A percentile compares a stretch with the other conserved stretches of the same genome.
Evolutionary conservation across 2,797 vertebrate species (phyloP).

Genomic region (Mormyrops attenuatus): DNA sequence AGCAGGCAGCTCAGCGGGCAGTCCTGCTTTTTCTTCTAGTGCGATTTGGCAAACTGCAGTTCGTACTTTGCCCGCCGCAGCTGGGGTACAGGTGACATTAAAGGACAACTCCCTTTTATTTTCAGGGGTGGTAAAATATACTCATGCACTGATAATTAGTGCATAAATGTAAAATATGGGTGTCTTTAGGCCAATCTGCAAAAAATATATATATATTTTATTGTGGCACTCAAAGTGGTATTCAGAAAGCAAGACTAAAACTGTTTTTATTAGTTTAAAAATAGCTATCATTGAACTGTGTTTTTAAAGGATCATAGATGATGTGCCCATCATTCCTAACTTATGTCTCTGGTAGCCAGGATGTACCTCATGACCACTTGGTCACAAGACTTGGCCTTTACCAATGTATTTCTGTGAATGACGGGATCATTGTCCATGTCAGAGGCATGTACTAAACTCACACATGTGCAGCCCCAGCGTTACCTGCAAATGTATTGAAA

Average conservation of each 20-base stretch:
- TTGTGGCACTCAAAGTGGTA: background rate
- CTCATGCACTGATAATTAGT: background rate
- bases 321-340: background rate
- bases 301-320: background rate
- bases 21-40: background rate
- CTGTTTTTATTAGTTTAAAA: background rate
- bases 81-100: background rate
- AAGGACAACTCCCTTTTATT: background rate
- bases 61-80: background rate
- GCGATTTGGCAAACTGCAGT: background rate
- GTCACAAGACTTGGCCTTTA: background rate
- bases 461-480: background rate
- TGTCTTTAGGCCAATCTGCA: background rate
- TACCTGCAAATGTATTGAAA: background rate
- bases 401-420: background rate
- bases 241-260: background rate
- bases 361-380: background rate
- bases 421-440: background rate
- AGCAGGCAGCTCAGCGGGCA: constrained; percentile 52
- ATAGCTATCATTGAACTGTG: background rate
- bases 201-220: background rate
- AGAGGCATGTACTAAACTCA: background rate
- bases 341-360: background rate
- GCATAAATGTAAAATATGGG: background rate
- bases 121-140: background rate